Evolutionary conservation across 2,113 vertebrate genomes (phyloP), one percentile per base, ranked within the genome.

Genomic region (Saccopteryx leptura): DNA sequence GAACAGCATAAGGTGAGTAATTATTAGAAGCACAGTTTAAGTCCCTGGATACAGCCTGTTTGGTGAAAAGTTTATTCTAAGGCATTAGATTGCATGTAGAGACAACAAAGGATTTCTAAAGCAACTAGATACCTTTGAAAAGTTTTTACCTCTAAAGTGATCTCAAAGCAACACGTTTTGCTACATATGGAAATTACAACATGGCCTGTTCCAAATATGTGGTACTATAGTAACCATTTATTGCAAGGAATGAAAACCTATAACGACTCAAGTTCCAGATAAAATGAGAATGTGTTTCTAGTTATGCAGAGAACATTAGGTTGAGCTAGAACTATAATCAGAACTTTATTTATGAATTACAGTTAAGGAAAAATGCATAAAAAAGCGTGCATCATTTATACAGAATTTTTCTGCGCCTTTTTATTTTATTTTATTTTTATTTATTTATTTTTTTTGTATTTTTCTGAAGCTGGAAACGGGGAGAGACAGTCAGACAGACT

Each of bases 1-100:
- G 88, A 98, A 33, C 72, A 94, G 60, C 63, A 81, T 13, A 89
- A 97, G 87, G 92, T 96, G 96, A 98, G 91, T 97, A 96, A 98
- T 98, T 97, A 96, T 96, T 93, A 74, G 87, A 95, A 66, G 75
- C 97, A 79, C 96, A 98, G 97, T n/a, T n/a, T 90, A 91, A 91
- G 91, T 74, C 98, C 12, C 96, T 96, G 93, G 91, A 95, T 95
- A 68, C 72, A 95, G 52, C 50, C 18, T 31, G 14, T 11, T 69
- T 79, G 83, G 92, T 81, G 68, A 98, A 96, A 33, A 60, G 10
- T 81, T 97, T 97, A 46, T 85, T 92, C 31, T 80, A 96, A 81
- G 18, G 54, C 68, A 60, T 83, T 76, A 0, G 87, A 97, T 89
- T 96, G 63, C 10, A 94, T 92, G 23, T 85, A 97, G 66, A 2